These are phyloP conservation scores for Lasiommata megera DNA, from an alignment of 2,888 invertebrate species.

Conservation along the genomic window DNA sequence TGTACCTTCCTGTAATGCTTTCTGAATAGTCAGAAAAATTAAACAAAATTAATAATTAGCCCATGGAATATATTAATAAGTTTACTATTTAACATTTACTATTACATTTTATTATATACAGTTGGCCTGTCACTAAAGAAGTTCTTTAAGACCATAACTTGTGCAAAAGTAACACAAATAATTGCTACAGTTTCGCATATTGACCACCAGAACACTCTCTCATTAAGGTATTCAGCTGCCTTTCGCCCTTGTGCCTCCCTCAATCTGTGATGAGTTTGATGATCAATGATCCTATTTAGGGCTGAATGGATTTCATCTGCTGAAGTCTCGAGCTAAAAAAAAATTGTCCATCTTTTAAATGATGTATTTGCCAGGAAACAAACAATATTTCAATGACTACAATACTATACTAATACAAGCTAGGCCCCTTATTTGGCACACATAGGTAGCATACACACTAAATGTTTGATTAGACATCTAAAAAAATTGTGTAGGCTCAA, in stretches of 20 bases:
- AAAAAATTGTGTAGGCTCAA: too few relatives aligned
- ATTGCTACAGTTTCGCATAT: slow-evolving; percentile 93
- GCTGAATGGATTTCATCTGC: slow-evolving; percentile 95
- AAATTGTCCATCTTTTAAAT: neutral
- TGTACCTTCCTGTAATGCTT: too few relatives aligned
- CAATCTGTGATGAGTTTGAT: slow-evolving; percentile 97
- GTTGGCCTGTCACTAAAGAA: slow-evolving; percentile 87
- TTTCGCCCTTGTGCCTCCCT: slow-evolving; percentile 97
- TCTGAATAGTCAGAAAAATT: neutral
- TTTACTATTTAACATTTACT: slow-evolving; percentile 56
- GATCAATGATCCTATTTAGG: slow-evolving; percentile 93
- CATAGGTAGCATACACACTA: too few relatives aligned
- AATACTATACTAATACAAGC: too few relatives aligned
- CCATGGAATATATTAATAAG: slow-evolving; percentile 64
- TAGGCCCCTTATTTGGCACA: too few relatives aligned
- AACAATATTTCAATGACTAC: too few relatives aligned
- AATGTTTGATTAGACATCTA: too few relatives aligned
- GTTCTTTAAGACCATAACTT: slow-evolving; percentile 94
- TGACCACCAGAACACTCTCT: slow-evolving; percentile 96
- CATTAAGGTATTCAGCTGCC: slow-evolving; percentile 97
- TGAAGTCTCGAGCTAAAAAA: slow-evolving; percentile 94
- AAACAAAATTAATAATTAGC: slow-evolving; percentile 33
- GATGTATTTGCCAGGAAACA: too few relatives aligned
- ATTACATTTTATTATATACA: slow-evolving; percentile 70
- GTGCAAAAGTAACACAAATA: slow-evolving; percentile 91